These are phyloP conservation scores for Crioceris asparagi DNA, from an alignment of 2,888 invertebrate genomes.

Conservation along the genomic window DNA sequence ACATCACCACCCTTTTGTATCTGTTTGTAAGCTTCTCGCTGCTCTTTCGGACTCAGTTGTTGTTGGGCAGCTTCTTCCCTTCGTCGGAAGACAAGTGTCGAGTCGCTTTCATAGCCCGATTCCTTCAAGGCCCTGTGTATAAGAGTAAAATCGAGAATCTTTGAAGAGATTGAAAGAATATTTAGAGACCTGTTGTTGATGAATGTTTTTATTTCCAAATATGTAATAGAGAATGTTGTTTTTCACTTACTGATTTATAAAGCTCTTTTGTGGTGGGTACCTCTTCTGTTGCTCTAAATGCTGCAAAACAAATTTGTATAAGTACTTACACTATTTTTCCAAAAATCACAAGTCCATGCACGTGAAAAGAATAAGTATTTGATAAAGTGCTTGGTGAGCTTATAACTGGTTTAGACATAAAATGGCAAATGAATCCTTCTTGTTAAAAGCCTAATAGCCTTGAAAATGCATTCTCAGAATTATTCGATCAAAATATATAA, in stretches of 20 bases:
- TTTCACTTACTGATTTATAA: slow-evolving; percentile 65
- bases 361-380: neutral
- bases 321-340: slow-evolving; percentile 11
- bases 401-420: too few relatives aligned
- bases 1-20: slow-evolving; percentile 93
- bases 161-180: neutral
- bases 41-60: slow-evolving; percentile 70
- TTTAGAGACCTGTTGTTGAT: neutral
- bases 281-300: slow-evolving; percentile 62
- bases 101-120: slow-evolving; percentile 86
- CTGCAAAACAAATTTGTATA: slow-evolving; percentile 37
- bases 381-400: neutral
- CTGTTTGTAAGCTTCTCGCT: slow-evolving; percentile 73
- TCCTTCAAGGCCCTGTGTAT: slow-evolving; percentile 80
- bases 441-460: too few relatives aligned
- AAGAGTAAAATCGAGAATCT: too few relatives aligned
- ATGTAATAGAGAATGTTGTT: neutral
- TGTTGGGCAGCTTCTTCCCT: slow-evolving; percentile 55
- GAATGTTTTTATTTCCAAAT: neutral
- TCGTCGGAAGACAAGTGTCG: slow-evolving; percentile 73
- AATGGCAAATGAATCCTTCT: too few relatives aligned
- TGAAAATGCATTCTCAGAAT: too few relatives aligned
- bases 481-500: too few relatives aligned
- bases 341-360: neutral
- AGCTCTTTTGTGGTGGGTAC: slow-evolving; percentile 56